These are phyloP conservation scores for Catharus fuscescens DNA, from an alignment of 2,113 vertebrate species.

Conservation along the genomic window DNA sequence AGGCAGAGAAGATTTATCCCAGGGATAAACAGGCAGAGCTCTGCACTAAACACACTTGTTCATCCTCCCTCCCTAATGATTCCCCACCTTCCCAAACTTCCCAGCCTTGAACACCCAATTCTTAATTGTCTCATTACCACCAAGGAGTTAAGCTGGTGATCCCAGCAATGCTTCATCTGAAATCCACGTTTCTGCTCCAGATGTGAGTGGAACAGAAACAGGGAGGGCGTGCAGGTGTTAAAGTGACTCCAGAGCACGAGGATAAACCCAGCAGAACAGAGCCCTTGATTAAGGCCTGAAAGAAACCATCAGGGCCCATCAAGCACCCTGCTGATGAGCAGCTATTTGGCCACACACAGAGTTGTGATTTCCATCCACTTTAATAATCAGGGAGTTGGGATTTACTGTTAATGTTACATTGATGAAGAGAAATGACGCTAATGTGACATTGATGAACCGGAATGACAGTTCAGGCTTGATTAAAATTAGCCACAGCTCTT, in stretches of 20 bases:
- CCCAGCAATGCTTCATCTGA: neutral
- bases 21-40: neutral
- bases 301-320: constrained; percentile 71
- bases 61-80: neutral
- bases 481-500: constrained; percentile 85
- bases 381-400: constrained; percentile 86
- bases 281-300: constrained; percentile 74
- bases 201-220: rapidly evolving
- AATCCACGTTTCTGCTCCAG: neutral
- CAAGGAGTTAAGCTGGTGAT: neutral
- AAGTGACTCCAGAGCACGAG: neutral
- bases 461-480: constrained; percentile 86
- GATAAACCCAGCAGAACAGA: constrained; percentile 53
- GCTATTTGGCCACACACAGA: constrained; percentile 81
- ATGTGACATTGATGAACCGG: constrained; percentile 84
- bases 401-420: constrained; percentile 86
- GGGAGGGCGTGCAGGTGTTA: neutral
- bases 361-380: constrained; percentile 85
- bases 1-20: neutral
- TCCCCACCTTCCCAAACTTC: neutral
- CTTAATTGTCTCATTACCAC: neutral
- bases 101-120: neutral
- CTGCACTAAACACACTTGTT: neutral
- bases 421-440: constrained; percentile 84
- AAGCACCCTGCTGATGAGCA: constrained; percentile 75